Base-by-base conservation (phyloP, 2,888 invertebrate genomes). In the Pristionchus arcanus region DNA sequence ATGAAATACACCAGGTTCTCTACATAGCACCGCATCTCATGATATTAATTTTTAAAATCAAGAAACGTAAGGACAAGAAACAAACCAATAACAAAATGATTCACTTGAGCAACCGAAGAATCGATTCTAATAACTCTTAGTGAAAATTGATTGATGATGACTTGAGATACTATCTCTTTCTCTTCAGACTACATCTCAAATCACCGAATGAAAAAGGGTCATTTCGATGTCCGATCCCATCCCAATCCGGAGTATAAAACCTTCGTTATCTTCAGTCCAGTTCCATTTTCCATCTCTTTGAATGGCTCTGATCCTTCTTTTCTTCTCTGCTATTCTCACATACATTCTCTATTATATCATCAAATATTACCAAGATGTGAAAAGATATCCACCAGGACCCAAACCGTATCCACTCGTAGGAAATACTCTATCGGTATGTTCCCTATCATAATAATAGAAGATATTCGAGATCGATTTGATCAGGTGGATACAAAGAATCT, bases 381-480 rank as follows among this genome's bases (percentile, higher is more conserved):
- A 19, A 21, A 13, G 42, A 7, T 77, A 42, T 37, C 77, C 77
- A n/a, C 34, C 34, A 15, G 77, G 77, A 25, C 77, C 77, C 42
- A 77, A 34, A 37, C 77, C 77, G 19, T 42, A 42, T 42, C 77
- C 77, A 77, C 42, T 77, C 37, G 34, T 77, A 11, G 77, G 77
- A 0, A 77, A 77, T 42, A 34, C 42, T 25, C 37, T 77, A 15
- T 77, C 77, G 42, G 77, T 77, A 15, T 16, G 77, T 77, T 77
- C 9, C 9, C 16, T 15, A 1, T 13, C 25, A 77, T n/a, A 25
- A 3, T 37, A 77, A 37, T 37, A 1, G 9, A 21, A 13, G 13
- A 19, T 19, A 77, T 31, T 34, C 15, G 21, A 37, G 42, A n/a
- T n/a, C n/a, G n/a, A n/a, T n/a, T 77, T 25, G 9, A 31, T 77